Conservation (phyloP, 1,140 invertebrate genomes). For the Hestina assimilis region DNA sequence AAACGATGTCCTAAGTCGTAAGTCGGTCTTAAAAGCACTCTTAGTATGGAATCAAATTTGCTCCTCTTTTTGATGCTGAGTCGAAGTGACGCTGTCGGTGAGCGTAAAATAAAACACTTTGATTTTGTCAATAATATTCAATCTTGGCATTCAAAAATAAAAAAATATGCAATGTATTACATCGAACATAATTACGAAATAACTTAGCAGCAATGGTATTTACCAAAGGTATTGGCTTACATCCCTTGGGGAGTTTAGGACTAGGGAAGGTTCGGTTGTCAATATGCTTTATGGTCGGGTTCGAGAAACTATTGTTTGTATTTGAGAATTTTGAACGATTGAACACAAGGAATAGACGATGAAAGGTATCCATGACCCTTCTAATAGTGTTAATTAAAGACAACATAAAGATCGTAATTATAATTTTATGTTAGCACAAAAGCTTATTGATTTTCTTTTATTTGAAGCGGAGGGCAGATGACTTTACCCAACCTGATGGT, state of each 20-base stretch:
- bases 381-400: not conserved
- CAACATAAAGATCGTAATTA: too few relatives aligned
- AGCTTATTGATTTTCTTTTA: too few relatives aligned
- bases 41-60: too few relatives aligned
- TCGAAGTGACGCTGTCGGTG: too few relatives aligned
- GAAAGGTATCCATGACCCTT: not conserved
- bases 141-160: not conserved
- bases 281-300: constrained; percentile 31
- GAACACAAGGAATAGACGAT: not conserved
- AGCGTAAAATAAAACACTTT: too few relatives aligned
- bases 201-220: constrained; percentile 53
- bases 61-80: too few relatives aligned
- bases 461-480: too few relatives aligned
- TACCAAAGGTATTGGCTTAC: constrained; percentile 64
- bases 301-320: constrained; percentile 28
- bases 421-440: too few relatives aligned
- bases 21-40: too few relatives aligned
- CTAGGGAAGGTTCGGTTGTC: constrained; percentile 25
- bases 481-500: too few relatives aligned
- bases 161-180: not conserved
- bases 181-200: not conserved
- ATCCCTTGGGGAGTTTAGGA: constrained; percentile 33
- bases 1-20: too few relatives aligned
- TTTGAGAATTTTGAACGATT: constrained; percentile 1
- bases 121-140: too few relatives aligned